Evolutionary conservation across 2,113 vertebrate genomes (phyloP).

Genomic region (Sander vitreus): DNA sequence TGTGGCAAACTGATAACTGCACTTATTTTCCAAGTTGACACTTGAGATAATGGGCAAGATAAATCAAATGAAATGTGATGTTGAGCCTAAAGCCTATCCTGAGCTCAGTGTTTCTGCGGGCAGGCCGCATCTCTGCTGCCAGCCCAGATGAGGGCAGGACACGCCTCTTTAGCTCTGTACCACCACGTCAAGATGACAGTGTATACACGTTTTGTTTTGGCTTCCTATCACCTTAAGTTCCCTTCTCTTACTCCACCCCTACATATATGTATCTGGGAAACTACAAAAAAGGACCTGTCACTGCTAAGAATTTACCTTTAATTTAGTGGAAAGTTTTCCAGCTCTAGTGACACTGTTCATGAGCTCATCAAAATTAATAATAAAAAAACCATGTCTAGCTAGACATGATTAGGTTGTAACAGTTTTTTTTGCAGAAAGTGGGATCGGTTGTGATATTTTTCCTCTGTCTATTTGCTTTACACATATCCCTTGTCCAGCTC

Average conservation of each 20-base stretch:
- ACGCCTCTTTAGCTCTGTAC: slow-evolving; percentile 34
- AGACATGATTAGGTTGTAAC: not conserved
- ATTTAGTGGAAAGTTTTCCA: not conserved
- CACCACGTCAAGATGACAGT: slow-evolving; percentile 39
- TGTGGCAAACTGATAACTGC: not conserved
- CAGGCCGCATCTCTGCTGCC: slow-evolving; percentile 24
- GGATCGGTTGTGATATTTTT: slow-evolving; percentile 1
- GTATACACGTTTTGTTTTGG: slow-evolving; percentile 40
- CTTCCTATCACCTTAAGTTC: not conserved
- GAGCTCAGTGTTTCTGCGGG: slow-evolving; percentile 35
- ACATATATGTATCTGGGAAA: not conserved
- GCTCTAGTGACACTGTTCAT: no score
- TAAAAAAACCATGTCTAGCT: not conserved
- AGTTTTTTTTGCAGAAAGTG: slow-evolving; percentile 1
- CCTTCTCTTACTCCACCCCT: slow-evolving; percentile 1
- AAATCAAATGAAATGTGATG: slow-evolving; percentile 38
- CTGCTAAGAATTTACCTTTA: not conserved
- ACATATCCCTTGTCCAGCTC: slow-evolving; percentile 32
- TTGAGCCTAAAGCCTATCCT: slow-evolving; percentile 30
- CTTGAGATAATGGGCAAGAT: not conserved
- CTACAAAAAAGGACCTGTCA: not conserved
- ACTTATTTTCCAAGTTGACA: not conserved
- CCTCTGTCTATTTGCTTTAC: slow-evolving; percentile 41
- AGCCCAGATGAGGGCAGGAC: slow-evolving; percentile 31
- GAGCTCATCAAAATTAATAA: not conserved